phyloP scores from a whole-genome alignment of 2,888 invertebrate genomes.

The Nymphalis urticae region DNA sequence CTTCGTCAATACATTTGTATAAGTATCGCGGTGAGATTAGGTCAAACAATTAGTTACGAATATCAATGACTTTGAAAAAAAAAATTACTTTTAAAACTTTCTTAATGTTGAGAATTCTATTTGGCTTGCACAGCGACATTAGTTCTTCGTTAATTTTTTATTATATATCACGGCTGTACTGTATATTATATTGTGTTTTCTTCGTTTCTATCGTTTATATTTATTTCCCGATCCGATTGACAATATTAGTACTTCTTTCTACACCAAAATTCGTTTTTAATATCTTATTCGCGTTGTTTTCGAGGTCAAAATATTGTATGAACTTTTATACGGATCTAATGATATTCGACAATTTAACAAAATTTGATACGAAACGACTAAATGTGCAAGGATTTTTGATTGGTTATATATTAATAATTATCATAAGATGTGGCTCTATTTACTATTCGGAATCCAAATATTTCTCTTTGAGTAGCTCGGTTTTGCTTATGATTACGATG shows the following conservation, averaged over 20 bases:
- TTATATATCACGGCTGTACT: no score
- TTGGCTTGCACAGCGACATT: no score
- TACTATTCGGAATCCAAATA: neutral
- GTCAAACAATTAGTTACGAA: no score
- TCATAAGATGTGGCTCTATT: neutral
- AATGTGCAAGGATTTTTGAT: neutral
- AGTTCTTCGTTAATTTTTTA: no score
- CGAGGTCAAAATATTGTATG: conserved; percentile 1
- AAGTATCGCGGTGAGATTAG: no score
- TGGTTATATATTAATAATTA: neutral
- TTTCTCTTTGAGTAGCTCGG: neutral
- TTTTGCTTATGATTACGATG: neutral
- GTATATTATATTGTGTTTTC: no score
- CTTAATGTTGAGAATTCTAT: no score
- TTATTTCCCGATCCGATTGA: neutral
- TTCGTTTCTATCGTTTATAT: no score
- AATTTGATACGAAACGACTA: neutral
- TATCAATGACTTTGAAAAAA: no score
- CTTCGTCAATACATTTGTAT: no score
- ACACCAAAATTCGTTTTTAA: neutral
- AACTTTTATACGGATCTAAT: conserved; percentile 8
- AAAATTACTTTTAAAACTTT: no score
- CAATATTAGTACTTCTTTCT: neutral
- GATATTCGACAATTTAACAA: conserved; percentile 6
- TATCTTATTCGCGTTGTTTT: neutral